Conservation (phyloP, 2,888 invertebrate genomes). For the Drosophila greeni region DNA sequence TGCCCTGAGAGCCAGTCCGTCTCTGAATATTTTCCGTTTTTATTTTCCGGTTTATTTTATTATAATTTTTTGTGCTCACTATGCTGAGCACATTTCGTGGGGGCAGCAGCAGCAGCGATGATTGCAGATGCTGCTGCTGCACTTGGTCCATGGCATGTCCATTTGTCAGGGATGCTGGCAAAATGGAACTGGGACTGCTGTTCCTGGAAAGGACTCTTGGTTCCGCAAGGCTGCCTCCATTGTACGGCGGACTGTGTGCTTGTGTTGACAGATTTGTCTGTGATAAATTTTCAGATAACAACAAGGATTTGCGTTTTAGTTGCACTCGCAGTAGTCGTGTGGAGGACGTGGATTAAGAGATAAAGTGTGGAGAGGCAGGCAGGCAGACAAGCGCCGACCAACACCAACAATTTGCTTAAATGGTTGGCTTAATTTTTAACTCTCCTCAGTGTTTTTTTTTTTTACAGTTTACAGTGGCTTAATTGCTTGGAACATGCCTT, state of each 20-base stretch:
- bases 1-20: slow-evolving; percentile 37
- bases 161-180: slow-evolving; percentile 63
- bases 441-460: slow-evolving; percentile 28
- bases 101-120: slow-evolving; percentile 60
- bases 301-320: slow-evolving; percentile 74
- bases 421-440: slow-evolving; percentile 43
- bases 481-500: slow-evolving; percentile 65
- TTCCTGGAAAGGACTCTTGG: slow-evolving; percentile 48
- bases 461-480: slow-evolving; percentile 54
- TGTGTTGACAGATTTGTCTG: slow-evolving; percentile 75
- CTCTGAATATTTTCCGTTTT: slow-evolving; percentile 20
- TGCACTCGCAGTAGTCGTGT: slow-evolving; percentile 29
- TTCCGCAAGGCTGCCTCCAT: slow-evolving; percentile 46
- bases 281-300: slow-evolving; percentile 74
- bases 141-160: slow-evolving; percentile 69
- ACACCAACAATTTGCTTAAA: slow-evolving; percentile 56
- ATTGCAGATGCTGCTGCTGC: slow-evolving; percentile 58
- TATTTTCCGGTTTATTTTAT: slow-evolving; percentile 61
- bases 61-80: slow-evolving; percentile 73
- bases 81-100: slow-evolving; percentile 77
- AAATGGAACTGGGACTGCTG: slow-evolving; percentile 24
- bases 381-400: slow-evolving; percentile 64
- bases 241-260: slow-evolving; percentile 52
- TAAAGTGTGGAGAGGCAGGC: slow-evolving; percentile 20
- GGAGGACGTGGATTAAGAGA: slow-evolving; percentile 39